Evolutionary conservation across 2,888 invertebrate species (phyloP), one percentile per base, ranked within the genome.

Genomic region (Brassicogethes aeneus): DNA sequence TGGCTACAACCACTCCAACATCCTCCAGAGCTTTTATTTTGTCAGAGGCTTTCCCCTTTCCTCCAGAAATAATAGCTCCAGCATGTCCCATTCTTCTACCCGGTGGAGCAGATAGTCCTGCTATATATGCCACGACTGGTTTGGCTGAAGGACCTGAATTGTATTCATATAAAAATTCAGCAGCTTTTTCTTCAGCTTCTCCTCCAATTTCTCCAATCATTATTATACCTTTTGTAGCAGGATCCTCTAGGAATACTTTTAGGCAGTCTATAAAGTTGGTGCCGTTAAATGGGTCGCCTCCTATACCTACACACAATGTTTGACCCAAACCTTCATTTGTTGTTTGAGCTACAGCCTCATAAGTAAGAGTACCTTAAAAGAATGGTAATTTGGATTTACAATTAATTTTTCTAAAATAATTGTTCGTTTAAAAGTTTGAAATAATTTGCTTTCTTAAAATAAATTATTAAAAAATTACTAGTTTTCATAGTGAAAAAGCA

Each of bases 21-120:
- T 43, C 41, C 39, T 53, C 45, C 3, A 57, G 39, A 2, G 55
- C 55, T 3, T 46, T 43, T 2, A 58, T 48, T 42, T 58, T 59
- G 23, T 57, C 51, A 2, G 36, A 33, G 8, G 57, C 56, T 40
- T 52, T 56, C 43, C 97, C 97, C 65, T 93, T 94, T 33, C 97
- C 96, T 16, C 12, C 95, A 0, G 95, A 90, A 63, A 99, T 97
- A 59, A 99, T 99, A 48, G 97, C 97, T 47, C 97, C 97, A 39
- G 99, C 97, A 68, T 99, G 97, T 16, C 99, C 97, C 97, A 99
- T 99, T 64, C 97, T 77, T 55, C 96, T 75, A 34, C 96, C 96
- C 15, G 95, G 94, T 15, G 97, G 97, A 7, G 97, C 97, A 3
- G 96, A 93, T 46, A 93, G 68, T 40, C 99, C 99, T 49, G 97